Evolutionary conservation across 2,888 invertebrate species (phyloP).

Genomic region (Amblyjoppa proteus): DNA sequence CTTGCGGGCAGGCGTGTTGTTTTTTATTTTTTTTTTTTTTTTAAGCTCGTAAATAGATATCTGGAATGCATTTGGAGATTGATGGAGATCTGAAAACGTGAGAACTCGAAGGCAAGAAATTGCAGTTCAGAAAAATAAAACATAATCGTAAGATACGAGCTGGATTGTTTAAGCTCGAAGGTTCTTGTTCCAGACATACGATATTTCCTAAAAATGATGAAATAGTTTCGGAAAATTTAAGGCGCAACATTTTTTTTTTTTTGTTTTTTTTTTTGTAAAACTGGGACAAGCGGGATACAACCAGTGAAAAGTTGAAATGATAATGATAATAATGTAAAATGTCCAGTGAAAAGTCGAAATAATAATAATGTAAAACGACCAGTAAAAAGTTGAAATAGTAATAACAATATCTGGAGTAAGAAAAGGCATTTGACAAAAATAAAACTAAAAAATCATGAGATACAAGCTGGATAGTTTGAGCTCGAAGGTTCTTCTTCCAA

Average conservation of each 20-base stretch:
- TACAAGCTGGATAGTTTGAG: background rate
- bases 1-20: background rate
- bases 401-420: background rate
- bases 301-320: too few species aligned
- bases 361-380: too few species aligned
- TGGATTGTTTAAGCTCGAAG: too few species aligned
- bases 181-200: too few species aligned
- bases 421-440: background rate
- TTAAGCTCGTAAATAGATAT: background rate
- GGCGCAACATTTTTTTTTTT: background rate
- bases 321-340: too few species aligned
- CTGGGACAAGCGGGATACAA: too few species aligned
- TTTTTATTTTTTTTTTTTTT: background rate
- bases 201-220: too few species aligned
- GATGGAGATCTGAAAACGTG: background rate
- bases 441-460: background rate
- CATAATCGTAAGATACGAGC: background rate
- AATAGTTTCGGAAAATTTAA: too few species aligned
- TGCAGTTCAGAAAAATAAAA: background rate
- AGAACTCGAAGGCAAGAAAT: background rate
- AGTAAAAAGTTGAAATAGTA: too few species aligned
- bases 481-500: too few species aligned
- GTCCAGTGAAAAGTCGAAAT: too few species aligned
- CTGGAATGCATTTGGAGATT: conserved; percentile 8
- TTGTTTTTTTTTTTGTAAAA: background rate